phyloP scores from a whole-genome alignment of 2,797 vertebrate species.

The Poecile montanus region DNA sequence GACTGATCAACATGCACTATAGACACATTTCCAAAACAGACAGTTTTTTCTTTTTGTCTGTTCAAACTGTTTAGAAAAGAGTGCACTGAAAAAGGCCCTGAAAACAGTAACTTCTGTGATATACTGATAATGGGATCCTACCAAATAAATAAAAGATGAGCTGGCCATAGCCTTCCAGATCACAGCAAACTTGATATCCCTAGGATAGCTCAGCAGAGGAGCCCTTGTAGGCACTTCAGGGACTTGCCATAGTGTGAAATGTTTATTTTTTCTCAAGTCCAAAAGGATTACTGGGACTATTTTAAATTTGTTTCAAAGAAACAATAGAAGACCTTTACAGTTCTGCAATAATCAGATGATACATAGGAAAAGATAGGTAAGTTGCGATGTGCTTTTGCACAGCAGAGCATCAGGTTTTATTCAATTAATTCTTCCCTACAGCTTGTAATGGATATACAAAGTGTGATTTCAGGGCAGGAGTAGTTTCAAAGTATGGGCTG shows the following conservation, averaged over 20 bases:
- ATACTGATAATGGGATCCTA: neutral
- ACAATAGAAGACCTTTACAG: neutral
- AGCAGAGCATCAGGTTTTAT: slow-evolving; percentile 15
- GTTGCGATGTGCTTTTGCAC: neutral
- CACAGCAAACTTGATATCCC: neutral
- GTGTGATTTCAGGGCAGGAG: slow-evolving; percentile 36
- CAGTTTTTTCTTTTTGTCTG: neutral
- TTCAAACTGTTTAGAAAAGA: neutral
- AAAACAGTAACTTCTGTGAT: neutral
- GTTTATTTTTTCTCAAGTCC: slow-evolving; percentile 22
- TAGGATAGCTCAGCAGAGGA: neutral
- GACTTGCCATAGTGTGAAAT: neutral
- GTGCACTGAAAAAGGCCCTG: neutral
- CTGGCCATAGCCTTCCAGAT: neutral
- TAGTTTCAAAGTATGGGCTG: slow-evolving; percentile 22
- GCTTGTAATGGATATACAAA: slow-evolving; percentile 36
- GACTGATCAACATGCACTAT: accelerated
- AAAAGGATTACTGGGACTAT: slow-evolving; percentile 15
- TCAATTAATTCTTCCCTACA: slow-evolving; percentile 27
- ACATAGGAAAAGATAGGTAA: slow-evolving; percentile 11
- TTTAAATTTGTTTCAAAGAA: slow-evolving; percentile 27
- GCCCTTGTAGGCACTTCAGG: neutral
- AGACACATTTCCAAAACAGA: neutral
- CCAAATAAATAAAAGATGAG: neutral
- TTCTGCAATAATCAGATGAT: slow-evolving; percentile 6